phyloP scores from a whole-genome alignment of 2,113 vertebrate species.

The Pao palembangensis region DNA sequence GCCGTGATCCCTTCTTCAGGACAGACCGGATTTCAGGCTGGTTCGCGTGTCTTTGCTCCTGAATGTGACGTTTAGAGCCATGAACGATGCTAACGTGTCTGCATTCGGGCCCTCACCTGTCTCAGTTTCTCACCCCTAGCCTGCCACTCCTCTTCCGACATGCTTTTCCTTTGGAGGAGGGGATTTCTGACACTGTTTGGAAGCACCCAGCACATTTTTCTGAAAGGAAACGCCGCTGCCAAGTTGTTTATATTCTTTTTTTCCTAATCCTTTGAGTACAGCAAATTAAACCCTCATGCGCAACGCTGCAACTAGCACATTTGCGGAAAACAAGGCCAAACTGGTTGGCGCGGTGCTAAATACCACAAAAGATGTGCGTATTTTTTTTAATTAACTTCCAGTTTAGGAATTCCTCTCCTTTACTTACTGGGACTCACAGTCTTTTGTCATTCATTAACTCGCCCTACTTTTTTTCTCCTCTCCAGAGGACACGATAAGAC shows the following conservation, averaged over 20 bases:
- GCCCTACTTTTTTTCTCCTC: conserved; percentile 11
- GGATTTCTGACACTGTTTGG: background rate
- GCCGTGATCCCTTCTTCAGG: too few relatives aligned
- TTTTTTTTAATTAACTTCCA: conserved; percentile 1
- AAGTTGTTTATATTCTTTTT: background rate
- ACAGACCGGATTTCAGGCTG: background rate
- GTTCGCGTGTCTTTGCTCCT: too few relatives aligned
- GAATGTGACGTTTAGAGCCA: too few relatives aligned
- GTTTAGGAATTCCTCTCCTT: background rate
- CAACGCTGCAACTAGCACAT: background rate
- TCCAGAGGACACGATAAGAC: conserved; percentile 45
- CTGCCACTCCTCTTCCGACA: too few relatives aligned
- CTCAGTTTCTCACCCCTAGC: too few relatives aligned
- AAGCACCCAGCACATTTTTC: background rate
- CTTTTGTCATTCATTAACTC: conserved; percentile 19
- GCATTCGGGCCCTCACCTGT: background rate
- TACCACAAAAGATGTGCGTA: background rate
- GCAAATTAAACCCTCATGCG: background rate
- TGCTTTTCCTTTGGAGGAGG: background rate
- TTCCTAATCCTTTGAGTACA: background rate
- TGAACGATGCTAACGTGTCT: background rate
- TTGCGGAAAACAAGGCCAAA: background rate
- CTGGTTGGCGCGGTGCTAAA: background rate
- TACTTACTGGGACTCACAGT: conserved; percentile 14
- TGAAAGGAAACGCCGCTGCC: background rate